These are phyloP conservation scores for Operophtera brumata DNA, from an alignment of 2,888 invertebrate species.

Conservation along the genomic window DNA sequence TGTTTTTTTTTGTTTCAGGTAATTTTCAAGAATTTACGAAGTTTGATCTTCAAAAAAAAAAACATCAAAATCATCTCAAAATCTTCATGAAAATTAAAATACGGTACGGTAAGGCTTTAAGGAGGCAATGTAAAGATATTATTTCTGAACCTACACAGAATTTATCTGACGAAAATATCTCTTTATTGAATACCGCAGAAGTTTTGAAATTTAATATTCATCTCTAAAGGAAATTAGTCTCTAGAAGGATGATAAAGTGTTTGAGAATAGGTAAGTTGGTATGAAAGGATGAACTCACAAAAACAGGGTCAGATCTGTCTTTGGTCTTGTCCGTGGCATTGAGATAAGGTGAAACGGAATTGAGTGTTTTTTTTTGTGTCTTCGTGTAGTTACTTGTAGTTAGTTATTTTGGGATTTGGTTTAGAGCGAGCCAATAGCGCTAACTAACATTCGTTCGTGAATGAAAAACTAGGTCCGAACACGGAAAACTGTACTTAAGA, in stretches of 20 bases:
- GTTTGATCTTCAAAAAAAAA: too few species aligned
- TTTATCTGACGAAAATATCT: too few species aligned
- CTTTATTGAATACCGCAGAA: neutral
- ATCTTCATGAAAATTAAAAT: neutral
- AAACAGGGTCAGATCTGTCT: slow-evolving; percentile 46
- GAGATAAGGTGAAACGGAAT: neutral
- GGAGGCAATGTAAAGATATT: neutral
- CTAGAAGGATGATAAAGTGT: neutral
- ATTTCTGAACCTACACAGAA: neutral
- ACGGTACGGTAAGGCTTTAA: neutral
- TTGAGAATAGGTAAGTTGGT: slow-evolving; percentile 8
- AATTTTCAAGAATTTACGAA: too few species aligned
- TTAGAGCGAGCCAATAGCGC: too few species aligned
- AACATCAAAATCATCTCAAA: neutral
- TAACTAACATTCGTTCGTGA: too few species aligned
- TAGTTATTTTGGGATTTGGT: too few species aligned
- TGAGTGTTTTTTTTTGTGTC: neutral
- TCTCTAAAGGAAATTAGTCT: neutral
- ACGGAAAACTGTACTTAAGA: too few species aligned
- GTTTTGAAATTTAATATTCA: too few species aligned
- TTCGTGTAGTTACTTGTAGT: too few species aligned
- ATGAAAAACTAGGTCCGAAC: too few species aligned
- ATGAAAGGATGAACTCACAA: slow-evolving; percentile 26
- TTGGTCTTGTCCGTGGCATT: slow-evolving; percentile 38
- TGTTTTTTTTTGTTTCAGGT: neutral